Evolutionary conservation across 2,888 invertebrate genomes (phyloP), one percentile per base, ranked within the genome.

Genomic region (Papilio elwesi): DNA sequence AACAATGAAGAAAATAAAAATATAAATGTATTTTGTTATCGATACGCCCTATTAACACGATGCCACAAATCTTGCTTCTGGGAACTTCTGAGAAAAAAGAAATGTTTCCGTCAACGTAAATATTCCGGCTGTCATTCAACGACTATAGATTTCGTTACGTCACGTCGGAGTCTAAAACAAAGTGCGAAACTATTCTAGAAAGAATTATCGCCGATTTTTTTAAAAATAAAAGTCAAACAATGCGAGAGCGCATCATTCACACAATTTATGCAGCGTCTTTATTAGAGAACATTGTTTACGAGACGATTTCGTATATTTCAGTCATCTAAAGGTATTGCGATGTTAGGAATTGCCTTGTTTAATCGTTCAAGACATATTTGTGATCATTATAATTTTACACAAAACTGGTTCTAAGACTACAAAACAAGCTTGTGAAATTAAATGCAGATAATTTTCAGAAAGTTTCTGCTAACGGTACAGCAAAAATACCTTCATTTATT

Each of bases 221-320:
- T 70, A 36, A 55, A 64, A 70, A n/a, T 64, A 55, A 63, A 64
- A 64, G 48, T 55, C 53, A 64, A 70, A 64, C 70, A 64, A 64
- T 26, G 38, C n/a, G 26, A 48, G 47, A 53, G 55, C 53, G 43
- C 8, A 69, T 59, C 36, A 52, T 63, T 69, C 62, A 69, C 52
- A 52, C 69, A 70, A 26, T 70, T 70, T 53, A 52, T 63, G 15
- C 26, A 8, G 16, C 15, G 36, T 6, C 15, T 55, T 55, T 47
- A 53, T 70, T 64, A 38, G 13, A 63, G 63, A 53, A 70, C 63
- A 70, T 70, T 52, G 53, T 70, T 70, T 70, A 70, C 70, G 52
- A 53, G 47, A 53, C 52, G 38, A 69, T 52, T 52, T 51, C 52
- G 9, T 63, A 6, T 52, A 62, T 53, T 62, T 70, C 63, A 52